A percentile compares a stretch with the other conserved stretches of the same genome.
phyloP scores from a whole-genome alignment of 2,888 invertebrate genomes.

The Caenorhabditis sp. region DNA sequence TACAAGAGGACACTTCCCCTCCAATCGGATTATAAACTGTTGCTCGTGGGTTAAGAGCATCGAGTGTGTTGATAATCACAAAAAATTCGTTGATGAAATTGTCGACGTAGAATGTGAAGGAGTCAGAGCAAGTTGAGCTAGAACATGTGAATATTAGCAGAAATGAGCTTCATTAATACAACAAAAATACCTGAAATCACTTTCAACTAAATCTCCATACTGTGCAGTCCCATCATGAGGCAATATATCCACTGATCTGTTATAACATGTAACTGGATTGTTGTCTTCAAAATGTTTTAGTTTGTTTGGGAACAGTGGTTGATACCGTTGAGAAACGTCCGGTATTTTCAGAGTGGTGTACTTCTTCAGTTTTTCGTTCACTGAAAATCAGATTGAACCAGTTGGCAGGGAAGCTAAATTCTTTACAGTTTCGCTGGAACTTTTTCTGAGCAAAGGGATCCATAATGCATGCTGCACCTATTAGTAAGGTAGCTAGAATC shows the following conservation, averaged over 20 bases:
- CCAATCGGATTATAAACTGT: slow-evolving; percentile 64
- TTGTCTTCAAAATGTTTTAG: not conserved
- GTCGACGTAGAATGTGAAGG: slow-evolving; percentile 66
- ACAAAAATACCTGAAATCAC: slow-evolving; percentile 54
- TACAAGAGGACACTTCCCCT: slow-evolving; percentile 45
- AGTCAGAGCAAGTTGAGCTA: slow-evolving; percentile 62
- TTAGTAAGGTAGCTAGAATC: not conserved
- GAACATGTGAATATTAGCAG: not conserved
- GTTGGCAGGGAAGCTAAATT: not conserved
- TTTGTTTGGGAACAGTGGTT: slow-evolving; percentile 29
- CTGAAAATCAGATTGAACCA: slow-evolving; percentile 6
- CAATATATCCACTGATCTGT: slow-evolving; percentile 42
- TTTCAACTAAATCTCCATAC: slow-evolving; percentile 61
- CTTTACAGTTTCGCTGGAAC: not conserved
- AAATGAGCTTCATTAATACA: not conserved
- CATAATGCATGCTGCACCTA: not conserved
- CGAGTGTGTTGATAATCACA: slow-evolving; percentile 58
- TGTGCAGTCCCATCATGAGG: slow-evolving; percentile 57
- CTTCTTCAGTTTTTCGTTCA: slow-evolving; percentile 18
- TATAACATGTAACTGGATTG: slow-evolving; percentile 46
- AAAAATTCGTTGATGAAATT: slow-evolving; percentile 63
- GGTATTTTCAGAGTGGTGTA: not conserved
- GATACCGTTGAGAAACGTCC: slow-evolving; percentile 1
- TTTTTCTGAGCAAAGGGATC: not conserved
- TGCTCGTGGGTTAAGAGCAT: slow-evolving; percentile 55